These are phyloP conservation scores for Trissolcus brochymenae DNA, from an alignment of 2,888 invertebrate species.

Conservation along the genomic window DNA sequence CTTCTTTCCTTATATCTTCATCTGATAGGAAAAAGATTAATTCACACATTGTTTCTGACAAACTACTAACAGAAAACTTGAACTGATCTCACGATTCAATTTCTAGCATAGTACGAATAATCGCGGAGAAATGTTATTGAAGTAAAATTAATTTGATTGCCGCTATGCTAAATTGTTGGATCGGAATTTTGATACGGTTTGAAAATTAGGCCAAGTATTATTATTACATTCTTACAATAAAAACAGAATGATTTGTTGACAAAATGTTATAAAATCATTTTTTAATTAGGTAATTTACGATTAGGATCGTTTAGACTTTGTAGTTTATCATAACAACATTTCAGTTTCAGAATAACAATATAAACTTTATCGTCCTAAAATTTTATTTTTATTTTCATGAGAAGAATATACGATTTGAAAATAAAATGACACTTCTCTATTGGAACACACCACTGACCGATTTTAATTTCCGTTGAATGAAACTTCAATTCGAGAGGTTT, in stretches of 20 bases:
- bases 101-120: slow-evolving; percentile 29
- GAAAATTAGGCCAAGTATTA: too few species aligned
- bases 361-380: too few species aligned
- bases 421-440: slow-evolving; percentile 11
- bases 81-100: slow-evolving; percentile 18
- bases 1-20: not conserved
- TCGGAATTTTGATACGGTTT: too few species aligned
- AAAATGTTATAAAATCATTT: too few species aligned
- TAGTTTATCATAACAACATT: too few species aligned
- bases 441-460: slow-evolving; percentile 30
- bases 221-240: too few species aligned
- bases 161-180: slow-evolving; percentile 17
- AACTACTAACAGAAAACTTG: not conserved
- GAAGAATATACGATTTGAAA: slow-evolving; percentile 23
- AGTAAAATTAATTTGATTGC: slow-evolving; percentile 31
- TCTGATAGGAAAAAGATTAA: slow-evolving; percentile 12
- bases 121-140: slow-evolving; percentile 16
- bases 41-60: slow-evolving; percentile 25
- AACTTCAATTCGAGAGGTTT: slow-evolving; percentile 22
- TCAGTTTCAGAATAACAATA: too few species aligned
- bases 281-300: too few species aligned
- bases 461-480: slow-evolving; percentile 51
- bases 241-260: too few species aligned
- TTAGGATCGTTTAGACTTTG: too few species aligned
- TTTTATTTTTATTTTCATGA: not conserved